Conservation (phyloP, 2,113 vertebrate genomes). For the Rissa tridactyla region DNA sequence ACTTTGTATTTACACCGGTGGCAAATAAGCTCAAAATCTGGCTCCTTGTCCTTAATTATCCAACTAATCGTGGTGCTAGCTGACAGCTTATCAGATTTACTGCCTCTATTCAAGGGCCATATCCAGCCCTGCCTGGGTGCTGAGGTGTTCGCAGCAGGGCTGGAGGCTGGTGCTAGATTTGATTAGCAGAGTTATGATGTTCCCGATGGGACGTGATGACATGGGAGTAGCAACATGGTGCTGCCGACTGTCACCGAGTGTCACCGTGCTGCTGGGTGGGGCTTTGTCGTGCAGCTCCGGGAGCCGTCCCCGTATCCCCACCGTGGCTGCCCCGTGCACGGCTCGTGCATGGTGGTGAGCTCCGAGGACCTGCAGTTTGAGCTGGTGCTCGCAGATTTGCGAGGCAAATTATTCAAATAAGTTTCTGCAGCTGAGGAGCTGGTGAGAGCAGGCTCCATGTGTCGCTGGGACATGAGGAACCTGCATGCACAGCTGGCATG, state of each 20-base stretch:
- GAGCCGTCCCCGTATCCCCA: rapidly evolving
- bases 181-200: background rate
- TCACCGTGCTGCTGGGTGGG: rapidly evolving
- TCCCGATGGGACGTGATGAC: background rate
- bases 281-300: rapidly evolving
- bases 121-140: background rate
- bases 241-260: background rate
- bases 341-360: rapidly evolving
- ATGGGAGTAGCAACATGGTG: rapidly evolving
- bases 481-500: rapidly evolving
- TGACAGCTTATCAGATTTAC: background rate
- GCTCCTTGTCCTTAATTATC: background rate
- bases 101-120: rapidly evolving
- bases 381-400: background rate
- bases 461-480: rapidly evolving
- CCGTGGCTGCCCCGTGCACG: rapidly evolving
- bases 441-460: background rate
- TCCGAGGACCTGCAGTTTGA: rapidly evolving
- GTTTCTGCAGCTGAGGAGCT: background rate
- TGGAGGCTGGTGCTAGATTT: background rate
- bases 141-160: rapidly evolving
- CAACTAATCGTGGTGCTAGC: background rate
- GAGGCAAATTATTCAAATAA: background rate
- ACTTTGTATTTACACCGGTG: background rate
- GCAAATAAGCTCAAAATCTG: background rate